Evolutionary conservation across 2,888 invertebrate species (phyloP), one percentile per base, ranked within the genome.

Genomic region (Drosophila subsilvestris): DNA sequence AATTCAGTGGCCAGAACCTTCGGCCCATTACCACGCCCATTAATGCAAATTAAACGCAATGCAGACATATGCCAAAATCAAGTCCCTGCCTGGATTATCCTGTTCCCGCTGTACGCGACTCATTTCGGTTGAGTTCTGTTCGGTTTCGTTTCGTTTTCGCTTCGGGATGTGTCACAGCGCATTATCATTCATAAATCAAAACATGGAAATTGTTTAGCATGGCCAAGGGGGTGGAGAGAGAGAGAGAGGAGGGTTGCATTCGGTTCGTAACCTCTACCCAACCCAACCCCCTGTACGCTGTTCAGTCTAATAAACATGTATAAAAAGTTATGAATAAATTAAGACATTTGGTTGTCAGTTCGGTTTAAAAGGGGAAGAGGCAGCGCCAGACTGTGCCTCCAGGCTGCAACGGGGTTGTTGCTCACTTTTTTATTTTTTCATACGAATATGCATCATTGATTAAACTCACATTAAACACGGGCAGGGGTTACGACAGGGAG

Each of bases 131-230:
- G 43, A 43, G 43, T 44, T 54, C 32, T 43, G 9, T 17, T 27
- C 42, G 37, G 14, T 29, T 29, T 8, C 14, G 27, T 20, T 42
- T 53, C 29, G 25, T 25, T 3, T 25, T 25, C 25, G 42, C 56
- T 37, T 37, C 37, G 37, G 74, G 65, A 80, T 89, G 90, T 90
- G 91, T 90, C 91, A 90, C 79, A 85, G 81, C 88, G 76, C 82
- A 90, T 91, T 91, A 90, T 89, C 87, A 85, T 90, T 90, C 91
- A 90, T 91, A 90, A 91, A 91, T 91, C 90, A 90, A 80, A 88
- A 86, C 83, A 88, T 81, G 84, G 66, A 90, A 91, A 90, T 89
- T 90, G 90, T 84, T 89, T 77, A 79, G 66, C 55, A 69, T 75
- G 45, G 56, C 61, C 51, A 69, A 76, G 79, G 73, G 69, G 69